Evolutionary conservation across 2,888 invertebrate species (phyloP), one percentile per base, ranked within the genome.

Genomic region (Drosophila aldrichi): DNA sequence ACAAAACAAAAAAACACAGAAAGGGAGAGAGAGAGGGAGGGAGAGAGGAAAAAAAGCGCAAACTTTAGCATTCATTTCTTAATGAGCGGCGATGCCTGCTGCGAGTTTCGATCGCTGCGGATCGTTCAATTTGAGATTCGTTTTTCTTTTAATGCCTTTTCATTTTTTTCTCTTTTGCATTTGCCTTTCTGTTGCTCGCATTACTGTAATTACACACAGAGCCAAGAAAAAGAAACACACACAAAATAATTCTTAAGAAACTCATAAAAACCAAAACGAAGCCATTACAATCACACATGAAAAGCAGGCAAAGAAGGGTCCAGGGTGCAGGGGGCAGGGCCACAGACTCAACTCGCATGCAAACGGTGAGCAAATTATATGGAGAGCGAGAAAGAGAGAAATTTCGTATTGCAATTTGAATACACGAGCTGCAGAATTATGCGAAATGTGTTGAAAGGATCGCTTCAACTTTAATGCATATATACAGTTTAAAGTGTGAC

Each of bases 161-260:
- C 4, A 0, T 25, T 25, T 3, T 25, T 25, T 0, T 7, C 7
- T 6, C 7, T 70, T 55, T 70, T 58, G 71, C 61, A 58, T 71
- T 76, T 70, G 75, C 70, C 51, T 43, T 41, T 34, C 67, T 60
- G 57, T 61, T 68, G 68, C 81, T 78, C 73, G 76, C 81, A 91
- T 91, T 87, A 91, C 91, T 90, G 91, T 91, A 91, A 91, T 91
- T 90, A 91, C 87, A 72, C 83, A 73, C 78, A 90, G 82, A 90
- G 82, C 85, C 71, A 75, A 54, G 54, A n/a, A 54, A 54, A 54
- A 29, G 54, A 40, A 54, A 54, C 54, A 48, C 54, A 65, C 44
- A 60, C 48, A 70, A 74, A 88, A 77, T 85, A 81, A 78, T 88
- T 83, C 86, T 80, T 63, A 78, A 80, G 80, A 85, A 85, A 81